These are phyloP conservation scores for Malurus cyaneus DNA, from an alignment of 2,113 vertebrate genomes.

Conservation along the genomic window DNA sequence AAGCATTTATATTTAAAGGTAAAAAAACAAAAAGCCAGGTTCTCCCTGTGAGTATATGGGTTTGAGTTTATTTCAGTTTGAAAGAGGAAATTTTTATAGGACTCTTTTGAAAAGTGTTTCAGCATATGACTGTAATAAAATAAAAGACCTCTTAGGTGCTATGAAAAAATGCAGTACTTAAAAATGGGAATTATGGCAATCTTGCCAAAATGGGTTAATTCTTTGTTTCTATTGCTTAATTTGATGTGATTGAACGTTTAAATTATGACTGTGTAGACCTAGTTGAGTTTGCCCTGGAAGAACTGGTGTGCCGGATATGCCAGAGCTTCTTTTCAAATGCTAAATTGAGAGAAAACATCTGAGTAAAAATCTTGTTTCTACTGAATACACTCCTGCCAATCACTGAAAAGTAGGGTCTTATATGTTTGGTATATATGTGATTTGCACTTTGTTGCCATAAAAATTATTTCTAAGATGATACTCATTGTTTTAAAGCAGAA, in stretches of 20 bases:
- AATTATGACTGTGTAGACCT: background rate
- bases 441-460: background rate
- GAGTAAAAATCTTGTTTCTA: background rate
- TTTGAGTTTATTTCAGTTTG: conserved; percentile 8
- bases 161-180: background rate
- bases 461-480: background rate
- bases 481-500: background rate
- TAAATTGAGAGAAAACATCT: background rate
- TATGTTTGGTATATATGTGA: background rate
- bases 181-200: background rate
- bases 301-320: background rate
- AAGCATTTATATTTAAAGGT: conserved; percentile 29
- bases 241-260: background rate
- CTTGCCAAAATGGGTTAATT: background rate
- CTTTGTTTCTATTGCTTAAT: background rate
- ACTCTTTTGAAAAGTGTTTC: background rate
- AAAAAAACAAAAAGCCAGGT: background rate
- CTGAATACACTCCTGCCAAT: background rate
- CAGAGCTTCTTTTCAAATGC: background rate
- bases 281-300: background rate
- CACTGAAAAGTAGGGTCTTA: background rate
- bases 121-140: conserved; percentile 7
- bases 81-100: background rate
- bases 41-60: background rate
- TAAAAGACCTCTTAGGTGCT: background rate